Base-by-base conservation (phyloP, 2,797 vertebrate genomes). In the Mormyrus hasselquistii region DNA sequence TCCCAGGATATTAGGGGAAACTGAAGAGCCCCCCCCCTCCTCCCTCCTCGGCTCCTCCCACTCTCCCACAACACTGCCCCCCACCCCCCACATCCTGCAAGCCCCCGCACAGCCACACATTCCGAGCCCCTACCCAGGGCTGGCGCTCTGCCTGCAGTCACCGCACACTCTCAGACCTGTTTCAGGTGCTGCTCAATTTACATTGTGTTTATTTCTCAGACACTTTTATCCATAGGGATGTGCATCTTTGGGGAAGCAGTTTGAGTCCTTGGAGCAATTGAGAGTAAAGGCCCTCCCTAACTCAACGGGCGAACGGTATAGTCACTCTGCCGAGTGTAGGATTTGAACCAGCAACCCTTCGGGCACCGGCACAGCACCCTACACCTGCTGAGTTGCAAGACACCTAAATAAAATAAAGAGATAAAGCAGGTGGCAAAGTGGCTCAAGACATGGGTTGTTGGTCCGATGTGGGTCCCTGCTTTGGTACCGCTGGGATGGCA, bases 21-120 rank as follows among this genome's bases (percentile, higher is more conserved):
- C 94, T 94, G 92, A 95, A 95, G 94, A 95, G 8, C 22, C 59
- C 7, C 55, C 95, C 95, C 95, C 93, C 29, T 34, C 29, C 29
- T 34, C 89, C 87, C 89, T 90, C 92, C 88, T 88, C 90, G 76
- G 62, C 62, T 69, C 62, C 62, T 25, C 89, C 62, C 87, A 50
- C 38, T 2, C 62, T 10, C 89, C 62, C 88, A 49, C 22, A n/a
- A 25, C 69, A 52, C 69, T 82, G 19, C 53, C 53, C 69, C 29
- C 34, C 65, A 3, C 69, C 69, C 69, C 1, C 62, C 62, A 69
- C 34, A 41, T 79, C 73, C 73, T 79, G 73, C 73, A 44, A 6
- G 38, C 73, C 73, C 16, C 38, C 6, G 16, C 73, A 79, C 38
- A 44, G 73, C 73, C 73, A 44, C 73, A 44, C 73, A 79, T 79